Evolutionary conservation across 2,113 vertebrate species (phyloP).

Genomic region (Neodontobutis hainanensis): DNA sequence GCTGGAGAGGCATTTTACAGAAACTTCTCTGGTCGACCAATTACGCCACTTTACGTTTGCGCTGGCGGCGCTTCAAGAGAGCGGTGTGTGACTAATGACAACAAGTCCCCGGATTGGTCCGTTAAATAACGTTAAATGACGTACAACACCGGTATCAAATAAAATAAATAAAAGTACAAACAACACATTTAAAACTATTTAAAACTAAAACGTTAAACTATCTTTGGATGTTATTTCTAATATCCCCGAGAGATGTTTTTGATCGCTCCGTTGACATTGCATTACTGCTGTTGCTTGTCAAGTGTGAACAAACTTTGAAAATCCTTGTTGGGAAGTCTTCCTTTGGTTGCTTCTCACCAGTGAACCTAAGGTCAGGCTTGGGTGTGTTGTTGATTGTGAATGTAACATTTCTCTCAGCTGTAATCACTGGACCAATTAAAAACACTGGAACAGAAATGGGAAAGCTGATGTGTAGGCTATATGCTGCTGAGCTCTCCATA

Average conservation of each 20-base stretch:
- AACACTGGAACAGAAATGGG: not conserved
- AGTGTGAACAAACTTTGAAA: slow-evolving; percentile 1
- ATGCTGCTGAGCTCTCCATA: slow-evolving; percentile 17
- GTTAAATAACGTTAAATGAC: slow-evolving; percentile 9
- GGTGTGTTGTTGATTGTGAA: not conserved
- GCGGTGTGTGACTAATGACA: slow-evolving; percentile 46
- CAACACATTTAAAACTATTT: too few species aligned
- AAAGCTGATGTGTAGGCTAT: slow-evolving; percentile 43
- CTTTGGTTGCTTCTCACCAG: not conserved
- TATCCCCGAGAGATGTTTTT: too few species aligned
- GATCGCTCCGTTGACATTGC: not conserved
- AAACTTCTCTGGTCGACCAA: slow-evolving; percentile 51
- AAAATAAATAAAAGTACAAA: not conserved
- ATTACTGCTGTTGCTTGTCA: not conserved
- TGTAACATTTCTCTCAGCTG: not conserved
- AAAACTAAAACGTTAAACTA: too few species aligned
- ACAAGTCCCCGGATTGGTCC: slow-evolving; percentile 64
- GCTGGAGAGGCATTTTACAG: slow-evolving; percentile 60
- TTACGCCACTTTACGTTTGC: slow-evolving; percentile 56
- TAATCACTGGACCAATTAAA: not conserved
- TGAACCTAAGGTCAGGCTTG: slow-evolving; percentile 14
- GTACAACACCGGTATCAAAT: slow-evolving; percentile 2
- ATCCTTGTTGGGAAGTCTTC: not conserved
- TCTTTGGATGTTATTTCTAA: too few species aligned
- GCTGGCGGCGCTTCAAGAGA: slow-evolving; percentile 54